A percentile compares a stretch with the other conserved stretches of the same genome.
Evolutionary conservation across 2,888 invertebrate genomes (phyloP).

Genomic region (Antheraea assamensis): DNA sequence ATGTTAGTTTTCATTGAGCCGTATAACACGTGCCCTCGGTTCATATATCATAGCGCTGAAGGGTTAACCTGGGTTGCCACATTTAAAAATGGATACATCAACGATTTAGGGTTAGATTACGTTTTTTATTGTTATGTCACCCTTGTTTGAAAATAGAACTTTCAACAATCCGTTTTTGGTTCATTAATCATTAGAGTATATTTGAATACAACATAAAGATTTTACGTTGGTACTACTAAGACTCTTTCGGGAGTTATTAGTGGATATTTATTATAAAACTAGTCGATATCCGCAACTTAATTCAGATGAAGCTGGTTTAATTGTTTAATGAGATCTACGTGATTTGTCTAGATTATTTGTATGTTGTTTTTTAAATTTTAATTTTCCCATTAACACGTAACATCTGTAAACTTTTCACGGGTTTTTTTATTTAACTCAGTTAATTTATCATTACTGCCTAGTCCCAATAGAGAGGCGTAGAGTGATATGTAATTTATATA

Average conservation of each 20-base stretch:
- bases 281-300: no score
- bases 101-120: conserved; percentile 56
- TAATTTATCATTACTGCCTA: no score
- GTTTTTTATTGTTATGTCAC: conserved; percentile 61
- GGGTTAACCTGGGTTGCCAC: conserved; percentile 59
- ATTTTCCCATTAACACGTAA: no score
- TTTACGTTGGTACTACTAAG: not conserved
- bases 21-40: conserved; percentile 61
- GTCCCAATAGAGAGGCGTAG: no score
- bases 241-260: not conserved
- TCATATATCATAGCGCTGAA: conserved; percentile 61
- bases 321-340: no score
- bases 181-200: conserved; percentile 54
- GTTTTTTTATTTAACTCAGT: no score
- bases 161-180: conserved; percentile 60
- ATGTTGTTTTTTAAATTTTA: no score
- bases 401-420: no score
- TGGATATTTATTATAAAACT: not conserved
- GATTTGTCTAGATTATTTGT: no score
- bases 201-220: conserved; percentile 20
- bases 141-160: conserved; percentile 61
- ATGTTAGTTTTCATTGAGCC: conserved; percentile 59
- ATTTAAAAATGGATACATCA: conserved; percentile 68
- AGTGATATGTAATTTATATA: no score
- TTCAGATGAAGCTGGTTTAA: no score